Conservation (phyloP, 2,113 vertebrate species). For the Aspiorhynchus laticeps region DNA sequence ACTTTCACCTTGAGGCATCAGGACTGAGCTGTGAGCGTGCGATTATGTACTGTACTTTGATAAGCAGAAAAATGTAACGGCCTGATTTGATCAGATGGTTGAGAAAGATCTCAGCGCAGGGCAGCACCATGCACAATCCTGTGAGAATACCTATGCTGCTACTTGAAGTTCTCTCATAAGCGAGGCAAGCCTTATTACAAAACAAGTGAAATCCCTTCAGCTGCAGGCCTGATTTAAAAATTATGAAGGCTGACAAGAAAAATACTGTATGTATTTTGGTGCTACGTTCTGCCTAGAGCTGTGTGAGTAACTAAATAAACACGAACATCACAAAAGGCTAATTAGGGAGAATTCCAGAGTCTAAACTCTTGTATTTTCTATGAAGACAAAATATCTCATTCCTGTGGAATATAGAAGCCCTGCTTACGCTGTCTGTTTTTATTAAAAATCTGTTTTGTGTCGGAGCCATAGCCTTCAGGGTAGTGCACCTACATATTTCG, state of each 20-base stretch:
- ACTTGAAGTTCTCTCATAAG: conserved; percentile 25
- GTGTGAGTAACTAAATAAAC: conserved; percentile 7
- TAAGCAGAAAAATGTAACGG: conserved; percentile 24
- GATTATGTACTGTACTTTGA: conserved; percentile 28
- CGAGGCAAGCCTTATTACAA: background rate
- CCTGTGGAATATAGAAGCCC: background rate
- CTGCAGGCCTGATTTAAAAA: conserved; percentile 14
- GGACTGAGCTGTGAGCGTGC: conserved; percentile 14
- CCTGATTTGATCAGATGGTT: conserved; percentile 70
- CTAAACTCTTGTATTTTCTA: conserved; percentile 7
- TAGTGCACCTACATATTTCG: background rate
- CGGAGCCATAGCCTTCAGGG: background rate
- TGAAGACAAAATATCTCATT: conserved; percentile 5
- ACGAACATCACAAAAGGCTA: background rate
- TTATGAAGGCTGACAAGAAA: conserved; percentile 22
- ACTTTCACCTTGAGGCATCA: conserved; percentile 14
- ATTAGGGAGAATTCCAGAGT: background rate
- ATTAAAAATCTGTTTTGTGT: background rate
- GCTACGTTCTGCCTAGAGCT: conserved; percentile 7
- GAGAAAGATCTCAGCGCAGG: conserved; percentile 66
- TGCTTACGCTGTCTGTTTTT: conserved; percentile 18
- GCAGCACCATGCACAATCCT: conserved; percentile 12
- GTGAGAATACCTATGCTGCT: conserved; percentile 10
- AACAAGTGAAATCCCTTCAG: conserved; percentile 20
- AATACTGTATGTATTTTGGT: conserved; percentile 6